These are phyloP conservation scores for Ameiurus melas DNA, from an alignment of 2,113 vertebrate species.

Conservation along the genomic window DNA sequence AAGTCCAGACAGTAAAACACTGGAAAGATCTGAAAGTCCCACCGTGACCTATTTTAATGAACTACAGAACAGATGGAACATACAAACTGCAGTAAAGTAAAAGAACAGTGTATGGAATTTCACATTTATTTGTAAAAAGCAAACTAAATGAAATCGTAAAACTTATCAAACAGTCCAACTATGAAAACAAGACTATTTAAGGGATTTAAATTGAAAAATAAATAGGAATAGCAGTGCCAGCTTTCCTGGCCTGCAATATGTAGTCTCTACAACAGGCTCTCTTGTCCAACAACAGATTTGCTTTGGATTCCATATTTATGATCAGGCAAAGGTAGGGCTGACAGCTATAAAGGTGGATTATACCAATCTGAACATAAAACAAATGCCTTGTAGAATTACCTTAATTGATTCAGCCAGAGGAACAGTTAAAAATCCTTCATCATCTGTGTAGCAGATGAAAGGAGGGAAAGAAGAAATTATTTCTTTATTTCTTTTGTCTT, in stretches of 20 bases:
- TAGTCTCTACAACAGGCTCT: constrained; percentile 3
- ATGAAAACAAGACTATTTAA: neutral
- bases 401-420: constrained; percentile 22
- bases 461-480: neutral
- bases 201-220: neutral
- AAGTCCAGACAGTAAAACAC: constrained; percentile 24
- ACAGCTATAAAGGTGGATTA: constrained; percentile 7
- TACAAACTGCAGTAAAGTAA: neutral
- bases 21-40: constrained; percentile 15
- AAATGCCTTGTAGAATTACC: constrained; percentile 4
- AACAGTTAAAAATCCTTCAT: constrained; percentile 21
- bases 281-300: neutral
- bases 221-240: neutral
- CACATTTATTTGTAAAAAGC: neutral
- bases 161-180: neutral
- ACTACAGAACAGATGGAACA: neutral
- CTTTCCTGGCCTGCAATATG: neutral
- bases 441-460: constrained; percentile 31
- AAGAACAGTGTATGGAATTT: neutral
- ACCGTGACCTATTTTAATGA: constrained; percentile 23
- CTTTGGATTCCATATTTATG: neutral
- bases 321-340: neutral
- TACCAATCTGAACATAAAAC: constrained; percentile 16
- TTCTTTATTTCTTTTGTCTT: constrained; percentile 29
- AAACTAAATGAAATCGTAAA: neutral